Conservation (phyloP, 2,113 vertebrate species). For the Silurus meridionalis region DNA sequence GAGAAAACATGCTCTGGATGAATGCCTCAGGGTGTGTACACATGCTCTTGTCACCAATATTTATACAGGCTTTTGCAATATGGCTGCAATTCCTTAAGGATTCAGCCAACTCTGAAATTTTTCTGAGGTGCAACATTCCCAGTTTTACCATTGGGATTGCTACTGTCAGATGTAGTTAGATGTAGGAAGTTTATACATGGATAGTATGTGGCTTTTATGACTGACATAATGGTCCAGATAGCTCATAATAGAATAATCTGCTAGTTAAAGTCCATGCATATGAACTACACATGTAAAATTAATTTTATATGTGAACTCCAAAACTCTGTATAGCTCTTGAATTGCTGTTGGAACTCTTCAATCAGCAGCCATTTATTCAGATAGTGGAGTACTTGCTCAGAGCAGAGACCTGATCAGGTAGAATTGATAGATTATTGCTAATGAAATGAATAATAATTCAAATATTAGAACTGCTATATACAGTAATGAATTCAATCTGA, state of each 20-base stretch:
- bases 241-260: not conserved
- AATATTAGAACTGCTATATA: not conserved
- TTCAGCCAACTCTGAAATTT: not conserved
- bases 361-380: not conserved
- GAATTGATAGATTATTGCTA: not conserved
- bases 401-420: not conserved
- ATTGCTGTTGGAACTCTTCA: not conserved
- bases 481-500: not conserved
- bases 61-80: not conserved
- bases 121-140: not conserved
- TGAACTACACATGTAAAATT: not conserved
- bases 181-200: not conserved
- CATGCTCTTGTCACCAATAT: not conserved
- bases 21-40: conserved; percentile 21
- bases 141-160: not conserved
- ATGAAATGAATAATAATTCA: not conserved
- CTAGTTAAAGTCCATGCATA: not conserved
- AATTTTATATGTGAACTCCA: not conserved
- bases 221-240: not conserved
- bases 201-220: not conserved
- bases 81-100: not conserved
- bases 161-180: not conserved
- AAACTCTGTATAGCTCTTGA: not conserved
- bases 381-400: not conserved
- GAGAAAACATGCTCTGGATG: conserved; percentile 10